Conservation (phyloP, 2,888 invertebrate species). For the Dynastes maya region DNA sequence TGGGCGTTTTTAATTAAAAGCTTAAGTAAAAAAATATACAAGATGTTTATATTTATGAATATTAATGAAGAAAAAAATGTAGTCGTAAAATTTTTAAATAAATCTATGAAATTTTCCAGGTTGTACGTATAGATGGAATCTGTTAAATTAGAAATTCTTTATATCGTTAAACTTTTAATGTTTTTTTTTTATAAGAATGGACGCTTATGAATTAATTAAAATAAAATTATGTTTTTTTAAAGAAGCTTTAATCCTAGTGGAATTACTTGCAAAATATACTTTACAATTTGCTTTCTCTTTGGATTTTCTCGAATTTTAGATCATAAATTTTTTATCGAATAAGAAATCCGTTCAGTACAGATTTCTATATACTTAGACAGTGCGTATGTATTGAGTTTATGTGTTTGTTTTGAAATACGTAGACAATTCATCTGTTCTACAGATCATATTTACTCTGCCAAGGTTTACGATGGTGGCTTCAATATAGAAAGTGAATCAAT, state of each 20-base stretch:
- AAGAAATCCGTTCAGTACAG: background rate
- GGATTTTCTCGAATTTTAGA: background rate
- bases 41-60: conserved; percentile 19
- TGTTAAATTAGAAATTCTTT: conserved; percentile 32
- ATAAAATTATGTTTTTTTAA: too few species aligned
- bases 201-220: background rate
- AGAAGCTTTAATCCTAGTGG: too few species aligned
- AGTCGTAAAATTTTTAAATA: conserved; percentile 29
- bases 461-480: conserved; percentile 43
- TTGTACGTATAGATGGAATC: background rate
- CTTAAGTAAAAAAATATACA: background rate
- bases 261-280: too few species aligned
- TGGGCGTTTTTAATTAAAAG: background rate
- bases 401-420: conserved; percentile 24
- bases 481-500: conserved; percentile 45
- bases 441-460: conserved; percentile 36
- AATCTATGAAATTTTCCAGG: background rate
- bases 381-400: conserved; percentile 1
- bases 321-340: background rate
- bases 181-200: background rate
- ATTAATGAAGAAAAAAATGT: background rate
- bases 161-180: background rate
- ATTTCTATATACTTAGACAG: conserved; percentile 27
- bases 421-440: conserved; percentile 26
- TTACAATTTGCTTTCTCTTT: background rate